Evolutionary conservation across 2,797 vertebrate species (phyloP), one percentile per base, ranked within the genome.

Genomic region (Pipistrellus kuhlii): DNA sequence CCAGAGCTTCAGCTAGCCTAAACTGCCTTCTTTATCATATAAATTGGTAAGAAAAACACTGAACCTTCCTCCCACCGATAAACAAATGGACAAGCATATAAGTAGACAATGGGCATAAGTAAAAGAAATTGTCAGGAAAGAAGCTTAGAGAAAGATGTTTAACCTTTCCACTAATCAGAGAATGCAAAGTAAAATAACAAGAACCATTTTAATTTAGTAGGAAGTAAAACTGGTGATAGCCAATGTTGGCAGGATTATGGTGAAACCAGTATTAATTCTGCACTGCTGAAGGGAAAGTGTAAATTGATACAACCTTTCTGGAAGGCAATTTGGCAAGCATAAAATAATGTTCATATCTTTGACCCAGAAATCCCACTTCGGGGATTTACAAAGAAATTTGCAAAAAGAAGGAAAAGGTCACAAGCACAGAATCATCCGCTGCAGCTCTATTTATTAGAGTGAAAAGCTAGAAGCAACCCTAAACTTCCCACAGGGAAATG

Each of bases 1-100:
- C 90, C 55, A 66, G 71, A 93, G 95, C 93, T 95, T 88, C 83
- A 88, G 87, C 71, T 73, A 80, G 91, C 75, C 80, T 94, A 81
- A 85, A 91, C 38, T 93, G 51, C 76, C 55, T 95, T 88, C 69
- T 96, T 92, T 94, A 93, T 93, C 94, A 93, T 90, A 97, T 91
- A 94, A 93, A 95, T 64, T 91, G 93, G 78, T 85, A 93, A 94
- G 95, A 78, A 97, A 97, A 96, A 95, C 75, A 85, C 0, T 55
- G 64, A 73, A 80, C 66, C 94, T 71, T 92, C 68, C 72, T 92
- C 78, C 82, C 57, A 88, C 38, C 48, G 96, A 94, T 87, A 96
- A 96, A 93, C 46, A 76, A 94, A 85, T 41, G 73, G 77, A 92
- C 44, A 81, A 94, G 80, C 44, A 68, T 69, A 77, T 75, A 44